Conservation (phyloP, 2,113 vertebrate species). For the Merops nubicus region DNA sequence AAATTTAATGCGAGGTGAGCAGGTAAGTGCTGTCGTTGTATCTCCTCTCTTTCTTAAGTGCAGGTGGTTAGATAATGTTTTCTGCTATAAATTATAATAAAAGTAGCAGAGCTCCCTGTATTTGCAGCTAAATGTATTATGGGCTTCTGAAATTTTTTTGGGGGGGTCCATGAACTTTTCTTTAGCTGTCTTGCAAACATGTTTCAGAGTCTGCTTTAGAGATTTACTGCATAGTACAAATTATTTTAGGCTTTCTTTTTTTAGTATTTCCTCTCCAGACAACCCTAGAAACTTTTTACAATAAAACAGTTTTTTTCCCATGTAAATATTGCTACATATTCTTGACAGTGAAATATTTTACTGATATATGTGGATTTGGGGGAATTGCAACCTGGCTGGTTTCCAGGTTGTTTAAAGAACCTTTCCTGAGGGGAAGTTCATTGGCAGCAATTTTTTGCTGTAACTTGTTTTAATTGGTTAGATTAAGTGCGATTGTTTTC, state of each 20-base stretch:
- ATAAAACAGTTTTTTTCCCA: not conserved
- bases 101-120: not conserved
- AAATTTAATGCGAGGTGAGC: not conserved
- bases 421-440: not conserved
- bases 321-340: not conserved
- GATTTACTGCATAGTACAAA: not conserved
- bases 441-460: accelerated
- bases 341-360: not conserved
- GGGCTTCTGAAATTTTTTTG: not conserved
- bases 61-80: accelerated
- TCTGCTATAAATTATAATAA: not conserved
- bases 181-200: not conserved
- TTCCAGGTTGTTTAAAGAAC: not conserved
- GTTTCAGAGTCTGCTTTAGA: not conserved
- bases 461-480: not conserved
- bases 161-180: not conserved
- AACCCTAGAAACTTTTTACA: not conserved
- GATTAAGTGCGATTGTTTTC: not conserved
- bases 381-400: not conserved
- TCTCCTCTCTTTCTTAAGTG: not conserved
- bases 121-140: not conserved
- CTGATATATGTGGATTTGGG: not conserved
- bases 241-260: not conserved
- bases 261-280: not conserved
- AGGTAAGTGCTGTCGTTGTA: accelerated